Conservation (phyloP, 2,888 invertebrate species). For the Ectemnius continuus region DNA sequence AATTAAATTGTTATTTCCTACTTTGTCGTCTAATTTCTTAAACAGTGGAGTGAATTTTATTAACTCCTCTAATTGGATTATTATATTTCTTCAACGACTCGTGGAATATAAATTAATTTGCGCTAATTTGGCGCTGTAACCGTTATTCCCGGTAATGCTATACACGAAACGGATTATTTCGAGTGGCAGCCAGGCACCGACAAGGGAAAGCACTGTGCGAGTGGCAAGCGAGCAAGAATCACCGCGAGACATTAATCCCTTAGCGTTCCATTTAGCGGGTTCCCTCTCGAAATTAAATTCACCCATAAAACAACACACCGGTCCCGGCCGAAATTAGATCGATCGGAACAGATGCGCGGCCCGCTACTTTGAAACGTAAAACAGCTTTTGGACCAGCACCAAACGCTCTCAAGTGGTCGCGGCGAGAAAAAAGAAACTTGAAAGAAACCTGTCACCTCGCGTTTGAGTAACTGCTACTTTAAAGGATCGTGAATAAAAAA, state of each 20-base stretch:
- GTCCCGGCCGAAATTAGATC: constrained; percentile 35
- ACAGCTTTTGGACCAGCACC: constrained; percentile 51
- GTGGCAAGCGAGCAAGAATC: constrained; percentile 17
- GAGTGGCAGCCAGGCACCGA: no score
- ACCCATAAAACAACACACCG: constrained; percentile 25
- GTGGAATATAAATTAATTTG: no score
- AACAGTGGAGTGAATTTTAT: no score
- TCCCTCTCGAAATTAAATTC: constrained; percentile 14
- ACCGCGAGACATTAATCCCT: constrained; percentile 18
- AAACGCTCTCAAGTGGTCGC: constrained; percentile 38
- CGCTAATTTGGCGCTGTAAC: no score
- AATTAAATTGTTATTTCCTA: no score
- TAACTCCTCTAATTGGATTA: no score
- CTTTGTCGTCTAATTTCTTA: no score
- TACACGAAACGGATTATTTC: no score
- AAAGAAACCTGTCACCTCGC: constrained; percentile 2
- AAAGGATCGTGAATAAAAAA: background rate
- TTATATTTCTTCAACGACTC: no score
- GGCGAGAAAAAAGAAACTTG: constrained; percentile 21
- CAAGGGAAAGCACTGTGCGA: no score
- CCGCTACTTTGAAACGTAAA: constrained; percentile 42
- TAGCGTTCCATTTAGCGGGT: constrained; percentile 38
- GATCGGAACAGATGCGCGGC: constrained; percentile 53
- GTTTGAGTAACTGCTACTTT: background rate
- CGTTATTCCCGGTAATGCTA: no score